Base-by-base conservation (phyloP, 2,888 invertebrate genomes). In the Leucophenga maculata region DNA sequence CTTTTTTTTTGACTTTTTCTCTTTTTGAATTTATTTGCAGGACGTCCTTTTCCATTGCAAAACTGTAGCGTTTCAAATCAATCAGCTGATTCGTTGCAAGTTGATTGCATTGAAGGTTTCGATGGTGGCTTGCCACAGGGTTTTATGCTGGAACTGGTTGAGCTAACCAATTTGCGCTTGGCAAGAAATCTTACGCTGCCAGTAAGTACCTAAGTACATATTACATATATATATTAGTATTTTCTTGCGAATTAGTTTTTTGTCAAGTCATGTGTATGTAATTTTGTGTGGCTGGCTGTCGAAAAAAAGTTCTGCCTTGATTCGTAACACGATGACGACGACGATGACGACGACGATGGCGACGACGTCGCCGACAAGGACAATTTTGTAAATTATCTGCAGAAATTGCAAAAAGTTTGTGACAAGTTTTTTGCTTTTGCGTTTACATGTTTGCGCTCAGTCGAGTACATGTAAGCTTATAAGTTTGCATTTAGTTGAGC, bases 21-120 rank as follows among this genome's bases (percentile, higher is more conserved):
- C 3, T 26, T 26, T 26, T 26, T 26, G 2, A 26, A 26, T 46
- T 13, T 1, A 8, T 8, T 3, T 39, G 39, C 62, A 95, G 97
- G 96, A 85, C 94, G 95, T 59, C 97, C 97, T 8, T 95, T 96
- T 86, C 93, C 95, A 67, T 91, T 96, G 69, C 93, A 94, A 85
- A 97, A 97, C 89, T 97, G 97, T 88, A 92, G 94, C n/a, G 93
- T 96, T 44, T 93, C 93, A 69, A 97, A 97, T 89, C 95, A 96
- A 88, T 96, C 96, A 69, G 91, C 92, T 74, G 95, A 96, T 85
- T 93, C 95, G 0, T 86, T 97, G 70, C 93, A 94, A 87, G 94
- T 97, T 64, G 95, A 95, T 77, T 97, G 97, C 88, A 91, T 93
- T 68, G 96, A 96, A 88, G 94, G 95, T 81, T 95, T 95, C 88